Base-by-base conservation (phyloP, 2,888 invertebrate genomes). In the Alsophila aescularia region DNA sequence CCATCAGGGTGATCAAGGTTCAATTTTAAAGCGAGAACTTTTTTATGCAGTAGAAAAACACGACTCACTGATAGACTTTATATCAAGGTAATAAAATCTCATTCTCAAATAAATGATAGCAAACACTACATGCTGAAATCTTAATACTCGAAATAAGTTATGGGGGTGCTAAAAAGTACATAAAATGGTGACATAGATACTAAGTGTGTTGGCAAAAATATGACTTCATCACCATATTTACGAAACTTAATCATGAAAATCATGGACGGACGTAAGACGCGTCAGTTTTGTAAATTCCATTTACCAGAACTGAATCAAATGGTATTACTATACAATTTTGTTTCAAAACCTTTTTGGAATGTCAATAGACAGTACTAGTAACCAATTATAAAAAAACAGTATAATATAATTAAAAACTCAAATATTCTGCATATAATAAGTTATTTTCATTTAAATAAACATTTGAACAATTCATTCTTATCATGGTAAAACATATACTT, bases 171-270 rank as follows among this genome's bases (percentile, higher is more conserved):
- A 47, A 42, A 42, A 34, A 12, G 27, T 37, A 35, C n/a, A 51
- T 21, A 21, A 27, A 27, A 55, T 40, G 35, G 40, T 9, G 29
- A 47, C 18, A 45, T 32, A 41, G 16, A 31, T 9, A 45, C n/a
- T n/a, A n/a, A 35, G 42, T 32, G 24, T 43, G 41, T 56, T 56
- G 50, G 55, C 45, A 56, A 56, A 56, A 56, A 50, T 51, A 56
- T 56, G 45, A 56, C 50, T 50, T 50, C 54, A 45, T 43, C 29
- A 27, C 4, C 29, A 55, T 54, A 44, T 34, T 48, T 27, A 34
- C 37, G 36, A 44, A 43, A 14, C 34, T 49, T 49, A 54, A 54
- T 49, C 44, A 39, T 52, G 52, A 52, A 52, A 47, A 41, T 41
- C 44, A 32, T 56, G 55, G 55, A 56, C 55, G 55, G 55, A 50